Conservation (phyloP, 1,140 invertebrate species). For the Papilio polytes region DNA sequence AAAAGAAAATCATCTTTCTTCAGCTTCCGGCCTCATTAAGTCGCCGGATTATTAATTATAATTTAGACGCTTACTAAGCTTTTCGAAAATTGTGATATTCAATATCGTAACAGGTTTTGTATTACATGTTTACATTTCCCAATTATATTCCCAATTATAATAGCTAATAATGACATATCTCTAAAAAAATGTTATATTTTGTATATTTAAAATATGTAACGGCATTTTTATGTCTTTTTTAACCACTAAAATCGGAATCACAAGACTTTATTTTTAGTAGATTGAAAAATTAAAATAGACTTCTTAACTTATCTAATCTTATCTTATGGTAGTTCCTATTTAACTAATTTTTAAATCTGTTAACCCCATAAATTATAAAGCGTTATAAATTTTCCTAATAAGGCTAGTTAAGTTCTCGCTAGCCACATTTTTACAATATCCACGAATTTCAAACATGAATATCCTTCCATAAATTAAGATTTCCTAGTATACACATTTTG, state of each 20-base stretch:
- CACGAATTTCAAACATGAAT: neutral
- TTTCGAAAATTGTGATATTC: conserved; percentile 24
- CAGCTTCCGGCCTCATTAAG: conserved; percentile 21
- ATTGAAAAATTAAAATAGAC: too few relatives aligned
- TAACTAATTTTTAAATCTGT: too few relatives aligned
- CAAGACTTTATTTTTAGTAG: too few relatives aligned
- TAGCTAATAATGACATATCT: neutral
- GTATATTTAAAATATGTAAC: too few relatives aligned
- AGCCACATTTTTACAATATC: neutral
- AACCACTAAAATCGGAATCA: too few relatives aligned
- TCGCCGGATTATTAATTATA: conserved; percentile 29
- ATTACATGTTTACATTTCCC: conserved; percentile 9
- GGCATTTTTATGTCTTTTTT: too few relatives aligned
- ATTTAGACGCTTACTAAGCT: conserved; percentile 12
- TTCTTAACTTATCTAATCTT: too few relatives aligned
- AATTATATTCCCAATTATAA: neutral
- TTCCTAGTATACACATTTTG: neutral
- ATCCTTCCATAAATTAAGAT: neutral
- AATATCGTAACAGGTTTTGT: conserved; percentile 2
- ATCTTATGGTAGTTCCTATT: too few relatives aligned
- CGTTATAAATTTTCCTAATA: neutral
- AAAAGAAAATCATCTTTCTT: conserved; percentile 20
- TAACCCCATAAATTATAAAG: too few relatives aligned
- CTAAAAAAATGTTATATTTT: too few relatives aligned
- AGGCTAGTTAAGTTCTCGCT: neutral